Evolutionary conservation across 2,888 invertebrate species (phyloP), one percentile per base, ranked within the genome.

Genomic region (Pyrochroa serraticornis): DNA sequence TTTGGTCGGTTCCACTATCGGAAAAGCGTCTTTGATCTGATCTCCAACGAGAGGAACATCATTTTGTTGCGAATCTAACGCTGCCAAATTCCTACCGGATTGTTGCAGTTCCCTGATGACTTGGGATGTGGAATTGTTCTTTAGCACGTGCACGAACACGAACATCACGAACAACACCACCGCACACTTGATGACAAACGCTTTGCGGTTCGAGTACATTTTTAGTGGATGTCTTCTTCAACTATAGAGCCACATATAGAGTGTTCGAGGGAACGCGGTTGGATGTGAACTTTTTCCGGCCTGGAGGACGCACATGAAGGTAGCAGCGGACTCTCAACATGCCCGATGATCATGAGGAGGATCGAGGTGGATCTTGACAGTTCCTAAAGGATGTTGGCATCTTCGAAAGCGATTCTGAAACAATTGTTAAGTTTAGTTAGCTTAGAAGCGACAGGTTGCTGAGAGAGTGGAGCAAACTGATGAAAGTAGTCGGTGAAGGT

Each of bases 51-150:
- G n/a, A 3, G 37, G 46, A 3, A 22, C 30, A 6, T n/a, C 34
- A 36, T 46, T 47, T 30, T 66, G 63, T 36, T 60, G 63, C 44
- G 65, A 55, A 30, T 79, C 80, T 50, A 80, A 65, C 13, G 78
- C 77, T 31, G 79, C 80, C 55, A 81, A 63, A 64, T 76, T 79
- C 54, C 80, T 69, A 1, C 80, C 80, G n/a, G 79, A 78, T 58
- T 79, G 78, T 66, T 80, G 80, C 59, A 79, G 66, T 58, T 80
- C 78, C 45, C 77, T 73, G 51, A 73, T 68, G 35, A 70, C 67
- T 34, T 62, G 53, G 12, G 74, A 69, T 30, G 72, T 72, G 14
- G 71, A 71, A 52, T 67, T 74, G 57, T 70, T 74, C 39, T 70
- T 72, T 35, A 77, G 62, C 45, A 78, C 69, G 66, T 77, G 75